A percentile compares a stretch with the other conserved stretches of the same genome.
These are phyloP conservation scores for Climacteris rufus DNA, from an alignment of 2,113 vertebrate genomes.

Conservation along the genomic window DNA sequence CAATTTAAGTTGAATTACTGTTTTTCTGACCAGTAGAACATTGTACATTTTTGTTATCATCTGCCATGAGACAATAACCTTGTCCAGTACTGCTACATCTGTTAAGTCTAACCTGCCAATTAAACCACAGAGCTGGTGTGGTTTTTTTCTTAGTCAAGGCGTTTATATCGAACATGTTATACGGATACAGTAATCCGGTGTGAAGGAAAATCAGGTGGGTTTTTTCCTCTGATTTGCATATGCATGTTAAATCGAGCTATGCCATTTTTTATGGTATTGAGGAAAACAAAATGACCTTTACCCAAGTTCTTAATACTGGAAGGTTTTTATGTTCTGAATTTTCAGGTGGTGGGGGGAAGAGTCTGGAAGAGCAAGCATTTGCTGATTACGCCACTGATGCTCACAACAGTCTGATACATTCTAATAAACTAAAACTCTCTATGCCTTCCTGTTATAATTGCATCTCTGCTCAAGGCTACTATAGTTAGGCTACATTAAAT, in stretches of 20 bases:
- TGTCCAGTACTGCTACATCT: conserved; percentile 12
- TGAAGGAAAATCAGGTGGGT: conserved; percentile 34
- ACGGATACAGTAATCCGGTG: conserved; percentile 12
- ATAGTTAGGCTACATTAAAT: conserved; percentile 63
- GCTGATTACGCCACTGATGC: conserved; percentile 41
- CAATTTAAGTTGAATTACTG: not conserved
- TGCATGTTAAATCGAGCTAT: conserved; percentile 49
- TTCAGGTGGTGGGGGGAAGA: conserved; percentile 9
- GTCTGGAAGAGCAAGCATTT: not conserved
- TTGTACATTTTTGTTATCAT: not conserved
- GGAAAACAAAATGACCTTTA: conserved; percentile 75
- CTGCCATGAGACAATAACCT: conserved; percentile 2
- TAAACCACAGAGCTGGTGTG: conserved; percentile 39
- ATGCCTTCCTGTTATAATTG: conserved; percentile 54
- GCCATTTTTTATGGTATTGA: conserved; percentile 53
- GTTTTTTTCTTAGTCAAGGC: conserved; percentile 10
- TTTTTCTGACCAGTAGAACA: not conserved
- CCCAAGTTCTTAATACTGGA: conserved; percentile 58
- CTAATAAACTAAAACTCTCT: conserved; percentile 42
- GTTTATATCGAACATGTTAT: conserved; percentile 52
- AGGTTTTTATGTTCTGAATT: conserved; percentile 41
- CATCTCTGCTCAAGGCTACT: conserved; percentile 71
- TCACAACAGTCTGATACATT: conserved; percentile 2
- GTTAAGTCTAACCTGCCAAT: conserved; percentile 54
- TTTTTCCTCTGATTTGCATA: conserved; percentile 66